phyloP scores from a whole-genome alignment of 1,140 invertebrate species.

The Pinna nobilis region DNA sequence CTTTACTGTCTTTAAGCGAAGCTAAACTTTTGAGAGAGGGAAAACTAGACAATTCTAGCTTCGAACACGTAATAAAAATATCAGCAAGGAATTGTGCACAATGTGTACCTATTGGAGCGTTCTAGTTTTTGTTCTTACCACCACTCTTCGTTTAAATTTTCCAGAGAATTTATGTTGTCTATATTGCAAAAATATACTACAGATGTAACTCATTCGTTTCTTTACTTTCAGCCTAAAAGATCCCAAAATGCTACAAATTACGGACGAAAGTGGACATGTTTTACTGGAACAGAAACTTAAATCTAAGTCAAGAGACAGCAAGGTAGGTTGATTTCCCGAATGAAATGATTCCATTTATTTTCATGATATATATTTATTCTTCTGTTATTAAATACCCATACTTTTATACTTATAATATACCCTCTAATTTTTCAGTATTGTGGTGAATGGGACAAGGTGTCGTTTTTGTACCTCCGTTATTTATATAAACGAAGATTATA shows the following conservation, averaged over 20 bases:
- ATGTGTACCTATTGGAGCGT: no score
- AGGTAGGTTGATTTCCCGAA: slow-evolving; percentile 6
- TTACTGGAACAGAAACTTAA: slow-evolving; percentile 21
- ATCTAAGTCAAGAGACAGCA: slow-evolving; percentile 1
- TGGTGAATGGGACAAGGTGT: slow-evolving; percentile 26
- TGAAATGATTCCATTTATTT: background rate
- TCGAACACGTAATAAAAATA: no score
- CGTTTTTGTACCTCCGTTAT: slow-evolving; percentile 13
- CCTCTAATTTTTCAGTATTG: background rate
- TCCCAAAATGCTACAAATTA: slow-evolving; percentile 20
- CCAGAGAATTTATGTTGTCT: no score
- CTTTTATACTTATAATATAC: background rate
- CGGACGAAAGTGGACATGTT: slow-evolving; percentile 23
- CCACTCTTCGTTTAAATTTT: no score
- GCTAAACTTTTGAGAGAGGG: no score
- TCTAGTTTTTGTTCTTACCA: no score
- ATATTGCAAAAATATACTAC: no score
- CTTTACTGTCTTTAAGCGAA: no score
- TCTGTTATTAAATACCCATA: background rate
- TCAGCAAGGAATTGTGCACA: no score
- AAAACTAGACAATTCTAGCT: no score
- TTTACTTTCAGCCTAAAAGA: slow-evolving; percentile 19
- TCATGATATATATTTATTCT: background rate
- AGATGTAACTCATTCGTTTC: no score
- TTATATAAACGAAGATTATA: slow-evolving; percentile 11